Evolutionary conservation across 1,140 invertebrate genomes (phyloP).

Genomic region (Marisa cornuarietis): DNA sequence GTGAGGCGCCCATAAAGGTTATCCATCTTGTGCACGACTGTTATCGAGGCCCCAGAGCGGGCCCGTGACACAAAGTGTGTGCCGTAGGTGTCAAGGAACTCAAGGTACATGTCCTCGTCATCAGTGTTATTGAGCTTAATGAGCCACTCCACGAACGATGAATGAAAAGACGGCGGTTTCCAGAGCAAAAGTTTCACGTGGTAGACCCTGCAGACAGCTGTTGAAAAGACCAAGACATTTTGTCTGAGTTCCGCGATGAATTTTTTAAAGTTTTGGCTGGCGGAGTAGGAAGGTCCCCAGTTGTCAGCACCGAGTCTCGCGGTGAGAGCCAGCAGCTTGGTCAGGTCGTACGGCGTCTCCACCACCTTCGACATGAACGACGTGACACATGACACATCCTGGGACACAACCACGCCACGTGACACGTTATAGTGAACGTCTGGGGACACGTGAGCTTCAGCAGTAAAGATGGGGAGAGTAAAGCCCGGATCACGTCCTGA

Average conservation of each 20-base stretch:
- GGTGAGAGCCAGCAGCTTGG: background rate
- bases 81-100: background rate
- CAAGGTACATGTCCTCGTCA: background rate
- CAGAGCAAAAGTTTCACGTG: background rate
- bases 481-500: constrained; percentile 37
- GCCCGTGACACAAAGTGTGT: too few relatives aligned
- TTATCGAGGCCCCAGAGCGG: too few relatives aligned
- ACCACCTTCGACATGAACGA: background rate
- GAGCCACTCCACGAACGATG: too few relatives aligned
- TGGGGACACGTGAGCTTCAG: too few relatives aligned
- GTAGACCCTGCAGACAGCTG: too few relatives aligned
- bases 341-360: background rate
- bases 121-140: background rate
- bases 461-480: constrained; percentile 30
- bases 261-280: too few relatives aligned
- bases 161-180: background rate
- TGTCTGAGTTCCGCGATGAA: too few relatives aligned
- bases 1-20: too few relatives aligned
- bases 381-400: background rate
- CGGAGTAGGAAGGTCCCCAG: background rate
- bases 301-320: background rate
- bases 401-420: too few relatives aligned
- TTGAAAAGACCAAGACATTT: too few relatives aligned
- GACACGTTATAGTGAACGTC: too few relatives aligned
- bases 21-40: background rate